Conservation (phyloP, 2,797 vertebrate genomes). For the Galago senegalensis region DNA sequence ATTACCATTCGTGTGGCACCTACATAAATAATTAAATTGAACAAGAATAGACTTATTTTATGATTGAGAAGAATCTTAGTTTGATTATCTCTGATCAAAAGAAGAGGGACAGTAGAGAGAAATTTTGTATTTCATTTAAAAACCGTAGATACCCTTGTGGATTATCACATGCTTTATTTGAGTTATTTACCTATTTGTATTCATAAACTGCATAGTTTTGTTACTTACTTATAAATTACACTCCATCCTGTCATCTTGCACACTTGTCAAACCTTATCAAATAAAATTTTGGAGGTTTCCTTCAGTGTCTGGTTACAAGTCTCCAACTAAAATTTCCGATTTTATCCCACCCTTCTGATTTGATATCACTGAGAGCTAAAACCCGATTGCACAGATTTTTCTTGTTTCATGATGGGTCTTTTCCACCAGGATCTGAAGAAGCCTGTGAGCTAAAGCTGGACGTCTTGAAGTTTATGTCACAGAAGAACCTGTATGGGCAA, state of each 20-base stretch:
- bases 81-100: slow-evolving; percentile 35
- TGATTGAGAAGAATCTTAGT: neutral
- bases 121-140: neutral
- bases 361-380: neutral
- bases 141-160: neutral
- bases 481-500: neutral
- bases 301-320: neutral
- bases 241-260: neutral
- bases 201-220: neutral
- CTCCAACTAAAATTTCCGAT: neutral
- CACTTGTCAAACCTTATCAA: neutral
- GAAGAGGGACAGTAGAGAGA: neutral
- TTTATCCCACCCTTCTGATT: neutral
- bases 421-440: neutral
- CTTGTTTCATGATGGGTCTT: neutral
- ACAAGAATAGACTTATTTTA: neutral
- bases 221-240: neutral
- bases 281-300: neutral
- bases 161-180: neutral
- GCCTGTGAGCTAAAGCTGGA: neutral
- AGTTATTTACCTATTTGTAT: neutral
- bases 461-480: neutral
- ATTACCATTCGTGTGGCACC: neutral
- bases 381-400: neutral
- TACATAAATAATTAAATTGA: neutral